phyloP scores from a whole-genome alignment of 2,888 invertebrate species.

The Gryllus longicercus region DNA sequence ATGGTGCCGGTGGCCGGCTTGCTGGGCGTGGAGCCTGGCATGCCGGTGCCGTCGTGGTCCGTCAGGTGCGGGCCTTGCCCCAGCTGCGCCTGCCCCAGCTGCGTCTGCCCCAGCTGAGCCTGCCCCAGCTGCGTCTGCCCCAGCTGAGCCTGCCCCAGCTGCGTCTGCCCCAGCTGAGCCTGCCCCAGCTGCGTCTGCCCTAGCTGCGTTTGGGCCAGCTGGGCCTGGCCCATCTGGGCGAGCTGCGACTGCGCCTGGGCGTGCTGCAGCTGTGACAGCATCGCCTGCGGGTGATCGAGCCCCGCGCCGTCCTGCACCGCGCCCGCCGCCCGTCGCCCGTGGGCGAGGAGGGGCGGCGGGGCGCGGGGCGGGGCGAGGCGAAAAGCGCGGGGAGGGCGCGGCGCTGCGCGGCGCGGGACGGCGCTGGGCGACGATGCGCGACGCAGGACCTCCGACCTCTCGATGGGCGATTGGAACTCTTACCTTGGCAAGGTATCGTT shows the following conservation, averaged over 20 bases:
- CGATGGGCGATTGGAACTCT: too few relatives aligned
- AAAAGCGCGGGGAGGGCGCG: too few relatives aligned
- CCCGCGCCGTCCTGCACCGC: conserved; percentile 34
- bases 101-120: conserved; percentile 51
- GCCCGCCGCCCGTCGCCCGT: conserved; percentile 28
- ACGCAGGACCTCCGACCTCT: too few relatives aligned
- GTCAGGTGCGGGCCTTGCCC: conserved; percentile 51
- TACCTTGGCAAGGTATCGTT: too few relatives aligned
- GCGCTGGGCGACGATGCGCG: too few relatives aligned
- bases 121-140: conserved; percentile 46
- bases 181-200: conserved; percentile 28
- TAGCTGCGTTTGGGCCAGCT: conserved; percentile 49
- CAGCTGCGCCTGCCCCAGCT: conserved; percentile 53
- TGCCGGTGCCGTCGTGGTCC: conserved; percentile 30
- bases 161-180: conserved; percentile 31
- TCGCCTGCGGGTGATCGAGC: conserved; percentile 27
- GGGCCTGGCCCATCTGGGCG: conserved; percentile 51
- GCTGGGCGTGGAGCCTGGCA: conserved; percentile 35
- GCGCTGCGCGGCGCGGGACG: too few relatives aligned
- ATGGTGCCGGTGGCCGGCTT: conserved; percentile 44
- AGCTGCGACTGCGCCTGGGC: not conserved
- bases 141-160: too few relatives aligned
- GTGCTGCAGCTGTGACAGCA: not conserved
- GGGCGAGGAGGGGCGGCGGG: not conserved
- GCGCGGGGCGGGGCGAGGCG: too few relatives aligned